These are phyloP conservation scores for Phaedon cochleariae DNA, from an alignment of 2,888 invertebrate genomes.

Conservation along the genomic window DNA sequence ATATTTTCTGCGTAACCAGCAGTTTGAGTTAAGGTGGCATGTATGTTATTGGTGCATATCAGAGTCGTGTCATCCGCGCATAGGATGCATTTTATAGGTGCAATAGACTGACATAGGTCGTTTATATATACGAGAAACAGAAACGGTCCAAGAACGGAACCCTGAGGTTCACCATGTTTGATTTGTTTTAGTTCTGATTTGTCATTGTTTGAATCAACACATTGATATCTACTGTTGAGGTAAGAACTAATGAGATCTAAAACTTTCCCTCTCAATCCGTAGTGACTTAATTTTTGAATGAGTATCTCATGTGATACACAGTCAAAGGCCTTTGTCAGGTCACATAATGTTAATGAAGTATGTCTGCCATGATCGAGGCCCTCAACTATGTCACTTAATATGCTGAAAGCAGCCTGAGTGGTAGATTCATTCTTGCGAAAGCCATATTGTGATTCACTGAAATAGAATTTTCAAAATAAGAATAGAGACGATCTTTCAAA, in stretches of 20 bases:
- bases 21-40: not conserved
- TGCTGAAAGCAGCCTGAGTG: not conserved
- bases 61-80: not conserved
- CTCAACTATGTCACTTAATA: conserved; percentile 3
- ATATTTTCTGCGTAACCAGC: not conserved
- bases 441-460: not conserved
- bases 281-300: not conserved
- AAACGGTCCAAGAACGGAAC: not conserved
- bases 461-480: conserved; percentile 1
- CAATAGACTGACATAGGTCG: not conserved
- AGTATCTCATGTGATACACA: not conserved
- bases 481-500: not conserved
- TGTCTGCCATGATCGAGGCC: conserved; percentile 6
- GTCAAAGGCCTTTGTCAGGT: not conserved
- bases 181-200: not conserved
- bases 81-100: not conserved
- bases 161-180: not conserved
- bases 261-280: not conserved
- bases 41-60: not conserved
- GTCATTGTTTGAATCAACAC: not conserved
- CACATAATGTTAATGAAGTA: not conserved
- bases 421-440: not conserved
- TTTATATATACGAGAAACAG: not conserved
- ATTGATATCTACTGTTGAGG: not conserved
- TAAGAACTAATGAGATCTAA: not conserved